A percentile compares a stretch with the other conserved stretches of the same genome.
Evolutionary conservation across 1,140 invertebrate genomes (phyloP).

Genomic region (Meloidogyne chitwoodi): DNA sequence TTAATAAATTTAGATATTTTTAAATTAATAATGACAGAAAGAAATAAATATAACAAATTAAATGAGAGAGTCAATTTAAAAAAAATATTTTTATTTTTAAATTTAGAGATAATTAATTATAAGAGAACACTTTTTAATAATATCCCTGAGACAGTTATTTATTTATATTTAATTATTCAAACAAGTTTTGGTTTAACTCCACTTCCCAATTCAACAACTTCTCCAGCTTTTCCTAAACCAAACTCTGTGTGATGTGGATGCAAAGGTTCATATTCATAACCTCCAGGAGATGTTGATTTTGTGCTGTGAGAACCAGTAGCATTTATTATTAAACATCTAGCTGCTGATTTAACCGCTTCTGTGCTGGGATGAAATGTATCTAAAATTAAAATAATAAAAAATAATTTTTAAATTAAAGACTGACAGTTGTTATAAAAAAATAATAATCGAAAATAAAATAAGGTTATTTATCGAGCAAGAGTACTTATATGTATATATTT

Average conservation of each 20-base stretch:
- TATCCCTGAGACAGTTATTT: neutral
- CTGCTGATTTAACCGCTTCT: conserved; percentile 9
- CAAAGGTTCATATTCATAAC: conserved; percentile 5
- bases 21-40: no score
- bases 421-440: no score
- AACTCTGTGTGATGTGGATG: conserved; percentile 5
- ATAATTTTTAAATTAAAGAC: no score
- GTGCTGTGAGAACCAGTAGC: conserved; percentile 23
- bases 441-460: no score
- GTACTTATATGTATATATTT: no score
- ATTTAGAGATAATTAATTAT: no score
- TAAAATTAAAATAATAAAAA: neutral
- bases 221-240: neutral
- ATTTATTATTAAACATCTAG: neutral
- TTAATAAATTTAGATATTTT: no score
- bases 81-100: no score
- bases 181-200: neutral
- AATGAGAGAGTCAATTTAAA: no score
- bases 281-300: conserved; percentile 29
- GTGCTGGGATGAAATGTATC: neutral
- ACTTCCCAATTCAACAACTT: neutral
- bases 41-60: no score
- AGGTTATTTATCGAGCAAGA: no score
- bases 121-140: neutral
- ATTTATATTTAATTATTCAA: neutral